These are phyloP conservation scores for Octodonta nipae DNA, from an alignment of 2,888 invertebrate species.

Conservation along the genomic window DNA sequence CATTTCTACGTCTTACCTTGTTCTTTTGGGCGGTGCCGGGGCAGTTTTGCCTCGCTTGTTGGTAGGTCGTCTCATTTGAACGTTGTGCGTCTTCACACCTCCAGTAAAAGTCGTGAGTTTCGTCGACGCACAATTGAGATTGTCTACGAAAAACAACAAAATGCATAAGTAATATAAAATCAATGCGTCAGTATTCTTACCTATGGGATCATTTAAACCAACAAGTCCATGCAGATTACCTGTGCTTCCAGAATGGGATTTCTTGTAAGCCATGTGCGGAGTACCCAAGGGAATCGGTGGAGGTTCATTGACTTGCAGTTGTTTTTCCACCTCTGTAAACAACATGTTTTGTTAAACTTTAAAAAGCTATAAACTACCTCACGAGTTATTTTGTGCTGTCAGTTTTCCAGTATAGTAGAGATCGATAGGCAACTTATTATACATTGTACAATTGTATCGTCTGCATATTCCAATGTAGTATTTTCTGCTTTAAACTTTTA, in stretches of 20 bases:
- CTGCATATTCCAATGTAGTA: too few relatives aligned
- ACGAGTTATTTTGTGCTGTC: too few relatives aligned
- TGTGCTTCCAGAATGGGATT: slow-evolving; percentile 48
- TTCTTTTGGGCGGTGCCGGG: slow-evolving; percentile 89
- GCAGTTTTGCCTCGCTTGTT: slow-evolving; percentile 86
- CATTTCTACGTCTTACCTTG: slow-evolving; percentile 58
- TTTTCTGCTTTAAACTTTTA: too few relatives aligned
- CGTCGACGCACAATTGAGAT: slow-evolving; percentile 26
- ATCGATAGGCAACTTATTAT: too few relatives aligned
- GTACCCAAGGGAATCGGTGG: slow-evolving; percentile 37
- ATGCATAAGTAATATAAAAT: not conserved
- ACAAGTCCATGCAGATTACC: slow-evolving; percentile 44
- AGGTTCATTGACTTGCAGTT: slow-evolving; percentile 59
- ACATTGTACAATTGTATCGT: too few relatives aligned
- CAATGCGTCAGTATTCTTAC: slow-evolving; percentile 4
- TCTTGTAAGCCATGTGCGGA: slow-evolving; percentile 49
- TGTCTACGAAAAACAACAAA: slow-evolving; percentile 18
- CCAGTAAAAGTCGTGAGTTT: slow-evolving; percentile 53
- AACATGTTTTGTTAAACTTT: slow-evolving; percentile 3
- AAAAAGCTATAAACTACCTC: too few relatives aligned
- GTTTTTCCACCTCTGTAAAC: slow-evolving; percentile 81
- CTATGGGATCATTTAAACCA: slow-evolving; percentile 26
- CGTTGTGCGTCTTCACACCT: slow-evolving; percentile 47
- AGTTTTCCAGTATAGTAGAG: too few relatives aligned
- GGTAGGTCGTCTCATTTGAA: slow-evolving; percentile 72